Evolutionary conservation across 37 sponge, comb jelly and placozoan species (phyloP), one percentile per base, ranked within the genome.

Genomic region (Cladorhizidae sp.): DNA sequence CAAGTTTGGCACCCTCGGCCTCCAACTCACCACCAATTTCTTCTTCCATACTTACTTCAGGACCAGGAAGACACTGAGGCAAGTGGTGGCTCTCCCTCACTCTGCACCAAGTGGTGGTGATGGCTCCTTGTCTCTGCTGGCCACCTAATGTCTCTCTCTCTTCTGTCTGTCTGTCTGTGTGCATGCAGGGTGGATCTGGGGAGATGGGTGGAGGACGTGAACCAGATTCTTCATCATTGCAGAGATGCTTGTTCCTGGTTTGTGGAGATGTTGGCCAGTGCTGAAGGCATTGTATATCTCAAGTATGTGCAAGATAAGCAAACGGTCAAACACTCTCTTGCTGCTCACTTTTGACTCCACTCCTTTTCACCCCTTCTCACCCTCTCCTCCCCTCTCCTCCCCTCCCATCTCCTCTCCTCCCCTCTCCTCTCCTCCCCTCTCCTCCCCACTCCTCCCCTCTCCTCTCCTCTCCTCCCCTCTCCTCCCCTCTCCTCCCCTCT

Each of bases 21-120:
- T 95, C 29, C 72, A 95, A 52, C 86, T 95, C 26, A 87, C 87
- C 29, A 83, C 76, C 64, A 83, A 93, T 82, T 95, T 93, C 61
- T 71, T 95, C 62, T 78, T 95, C 57, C 74, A 86, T 73, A 93
- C 93, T 20, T 95, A 87, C 93, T 92, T 93, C 58, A 76, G 86
- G 35, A 83, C 84, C 15, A 86, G 73, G 50, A 85, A 89, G 77
- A 81, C 84, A n/a, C 89, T 95, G 14, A 92, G 95, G 95, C 92
- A 41, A 68, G 76, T 63, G 25, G 9, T 50, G 8, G 20, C 25
- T 49, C 3, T 42, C 8, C 39, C 21, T 72, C 22, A 25, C 6
- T 43, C n/a, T 21, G 18, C 75, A 57, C 61, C 33, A 61, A 12
- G 15, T 35, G 7, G 20, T 68, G 15, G 37, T 21, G 40, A 9